phyloP scores from a whole-genome alignment of 2,888 invertebrate genomes.

The Nephrotoma guestfalica region DNA sequence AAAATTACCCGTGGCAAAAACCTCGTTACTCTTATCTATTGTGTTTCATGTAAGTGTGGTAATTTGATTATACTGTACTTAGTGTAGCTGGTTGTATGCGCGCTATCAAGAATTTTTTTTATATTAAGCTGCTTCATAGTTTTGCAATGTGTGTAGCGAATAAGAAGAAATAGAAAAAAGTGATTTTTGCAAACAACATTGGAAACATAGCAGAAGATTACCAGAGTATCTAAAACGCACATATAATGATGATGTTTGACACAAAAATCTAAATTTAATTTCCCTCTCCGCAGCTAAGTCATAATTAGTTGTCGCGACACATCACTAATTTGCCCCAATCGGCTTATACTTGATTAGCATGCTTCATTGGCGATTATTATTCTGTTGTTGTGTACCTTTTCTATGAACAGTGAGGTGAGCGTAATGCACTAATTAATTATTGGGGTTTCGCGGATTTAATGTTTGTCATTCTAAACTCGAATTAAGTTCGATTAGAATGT shows the following conservation, averaged over 20 bases:
- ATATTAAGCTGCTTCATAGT: neutral
- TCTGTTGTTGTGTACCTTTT: neutral
- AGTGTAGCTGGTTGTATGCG: neutral
- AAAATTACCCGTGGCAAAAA: neutral
- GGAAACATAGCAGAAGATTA: neutral
- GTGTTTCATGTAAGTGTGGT: neutral
- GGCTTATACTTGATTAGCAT: neutral
- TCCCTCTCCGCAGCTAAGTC: neutral
- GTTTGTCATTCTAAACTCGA: neutral
- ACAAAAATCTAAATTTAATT: neutral
- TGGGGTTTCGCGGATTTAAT: neutral
- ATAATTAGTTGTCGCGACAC: neutral
- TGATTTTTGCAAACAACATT: neutral
- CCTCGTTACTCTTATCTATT: neutral
- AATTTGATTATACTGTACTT: neutral
- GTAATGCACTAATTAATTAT: neutral
- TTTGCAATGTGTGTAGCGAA: neutral
- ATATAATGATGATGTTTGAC: neutral
- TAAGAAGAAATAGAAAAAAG: neutral
- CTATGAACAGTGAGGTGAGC: neutral
- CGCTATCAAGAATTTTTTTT: neutral
- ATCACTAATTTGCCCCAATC: neutral
- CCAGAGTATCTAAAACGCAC: neutral
- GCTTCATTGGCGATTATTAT: neutral
- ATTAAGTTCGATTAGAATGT: neutral